phyloP scores from a whole-genome alignment of 2,888 invertebrate species.

The Neoitamus cyanurus region DNA sequence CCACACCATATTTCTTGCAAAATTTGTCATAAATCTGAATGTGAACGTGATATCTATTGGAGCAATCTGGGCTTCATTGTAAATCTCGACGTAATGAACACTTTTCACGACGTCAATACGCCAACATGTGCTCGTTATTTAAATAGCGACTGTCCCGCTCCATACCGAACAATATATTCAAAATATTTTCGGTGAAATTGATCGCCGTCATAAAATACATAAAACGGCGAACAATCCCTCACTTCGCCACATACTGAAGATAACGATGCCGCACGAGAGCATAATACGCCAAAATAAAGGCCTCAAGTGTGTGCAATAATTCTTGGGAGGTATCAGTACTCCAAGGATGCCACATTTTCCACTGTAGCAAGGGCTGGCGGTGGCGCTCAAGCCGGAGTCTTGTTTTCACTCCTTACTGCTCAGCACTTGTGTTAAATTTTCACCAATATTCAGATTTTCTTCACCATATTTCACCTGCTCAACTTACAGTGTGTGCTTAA shows the following conservation, averaged over 20 bases:
- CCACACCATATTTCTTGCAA: neutral
- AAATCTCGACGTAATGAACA: conserved; percentile 23
- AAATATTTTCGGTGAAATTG: conserved; percentile 42
- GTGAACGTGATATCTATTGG: neutral
- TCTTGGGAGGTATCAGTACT: conserved; percentile 46
- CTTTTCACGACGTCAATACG: conserved; percentile 13
- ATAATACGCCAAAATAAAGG: conserved; percentile 50
- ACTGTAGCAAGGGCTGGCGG: neutral
- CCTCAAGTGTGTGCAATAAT: conserved; percentile 51
- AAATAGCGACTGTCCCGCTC: neutral
- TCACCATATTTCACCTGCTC: conserved; percentile 47
- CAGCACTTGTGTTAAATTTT: conserved; percentile 45
- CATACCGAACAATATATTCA: conserved; percentile 16
- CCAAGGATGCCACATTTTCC: conserved; percentile 23
- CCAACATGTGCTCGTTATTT: neutral
- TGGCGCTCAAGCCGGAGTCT: neutral
- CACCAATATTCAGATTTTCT: conserved; percentile 51
- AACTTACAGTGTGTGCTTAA: conserved; percentile 49
- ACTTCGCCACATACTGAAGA: conserved; percentile 38
- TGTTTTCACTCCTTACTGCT: neutral
- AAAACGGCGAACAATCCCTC: conserved; percentile 26
- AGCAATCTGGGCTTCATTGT: conserved; percentile 17
- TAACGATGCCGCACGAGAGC: conserved; percentile 48
- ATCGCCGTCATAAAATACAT: conserved; percentile 38
- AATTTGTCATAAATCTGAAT: neutral